Conservation (phyloP, 2,888 invertebrate species). For the Portevinia maculata region DNA sequence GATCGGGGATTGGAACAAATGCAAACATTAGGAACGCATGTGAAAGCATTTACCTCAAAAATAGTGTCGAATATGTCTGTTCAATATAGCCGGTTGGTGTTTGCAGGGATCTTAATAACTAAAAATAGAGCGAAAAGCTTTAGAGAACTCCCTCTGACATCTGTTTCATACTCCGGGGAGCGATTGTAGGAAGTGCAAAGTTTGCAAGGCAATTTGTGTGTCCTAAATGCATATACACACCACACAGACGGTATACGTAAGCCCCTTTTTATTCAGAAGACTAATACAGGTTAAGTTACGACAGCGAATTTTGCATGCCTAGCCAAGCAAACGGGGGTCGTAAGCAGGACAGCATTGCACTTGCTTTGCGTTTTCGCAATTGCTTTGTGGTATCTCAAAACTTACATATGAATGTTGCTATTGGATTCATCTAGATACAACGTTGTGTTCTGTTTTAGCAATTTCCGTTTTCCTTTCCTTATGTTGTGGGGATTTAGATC, state of each 20-base stretch:
- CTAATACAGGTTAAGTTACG: slow-evolving; percentile 18
- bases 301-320: slow-evolving; percentile 15
- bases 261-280: slow-evolving; percentile 11
- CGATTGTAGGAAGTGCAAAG: not conserved
- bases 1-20: slow-evolving; percentile 1
- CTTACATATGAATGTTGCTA: slow-evolving; percentile 17
- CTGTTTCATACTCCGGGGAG: slow-evolving; percentile 3
- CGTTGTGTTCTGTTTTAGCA: slow-evolving; percentile 9
- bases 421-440: not conserved
- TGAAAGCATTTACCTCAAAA: slow-evolving; percentile 5
- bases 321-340: not conserved
- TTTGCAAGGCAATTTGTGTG: slow-evolving; percentile 7
- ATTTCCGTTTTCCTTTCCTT: slow-evolving; percentile 14
- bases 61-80: slow-evolving; percentile 3
- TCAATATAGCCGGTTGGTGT: not conserved
- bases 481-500: slow-evolving; percentile 11
- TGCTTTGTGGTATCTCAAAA: not conserved
- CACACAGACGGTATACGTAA: slow-evolving; percentile 13
- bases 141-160: slow-evolving; percentile 12
- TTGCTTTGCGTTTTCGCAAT: not conserved
- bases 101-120: slow-evolving; percentile 13
- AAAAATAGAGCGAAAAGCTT: not conserved
- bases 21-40: slow-evolving; percentile 21
- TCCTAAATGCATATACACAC: slow-evolving; percentile 21
- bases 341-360: not conserved